phyloP scores from a whole-genome alignment of 2,113 vertebrate genomes.

The Vombatus ursinus region DNA sequence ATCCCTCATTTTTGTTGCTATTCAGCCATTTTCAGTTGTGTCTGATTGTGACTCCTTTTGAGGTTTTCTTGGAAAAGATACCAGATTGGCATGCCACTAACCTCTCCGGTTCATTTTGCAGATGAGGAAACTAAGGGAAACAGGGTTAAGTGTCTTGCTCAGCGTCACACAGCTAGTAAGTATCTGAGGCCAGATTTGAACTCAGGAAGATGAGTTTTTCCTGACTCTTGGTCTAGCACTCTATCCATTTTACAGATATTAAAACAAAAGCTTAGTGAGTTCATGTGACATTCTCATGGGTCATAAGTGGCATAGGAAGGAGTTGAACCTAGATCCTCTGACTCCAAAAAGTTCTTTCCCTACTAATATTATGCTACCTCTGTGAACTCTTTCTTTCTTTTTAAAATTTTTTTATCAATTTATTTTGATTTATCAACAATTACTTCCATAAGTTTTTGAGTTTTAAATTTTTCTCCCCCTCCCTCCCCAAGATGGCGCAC shows the following conservation, averaged over 20 bases:
- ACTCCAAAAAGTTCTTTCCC: not conserved
- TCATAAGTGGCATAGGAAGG: not conserved
- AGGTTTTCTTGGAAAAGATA: too few species aligned
- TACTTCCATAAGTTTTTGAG: too few species aligned
- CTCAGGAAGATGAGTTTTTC: not conserved
- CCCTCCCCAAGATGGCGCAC: too few species aligned
- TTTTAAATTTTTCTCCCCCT: too few species aligned
- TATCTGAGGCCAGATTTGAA: not conserved
- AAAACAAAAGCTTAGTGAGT: not conserved
- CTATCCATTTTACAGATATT: not conserved
- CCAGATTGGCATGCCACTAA: not conserved
- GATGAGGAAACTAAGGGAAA: not conserved
- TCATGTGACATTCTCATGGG: not conserved
- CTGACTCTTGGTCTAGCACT: not conserved
- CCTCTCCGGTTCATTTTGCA: not conserved
- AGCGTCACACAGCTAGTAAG: not conserved
- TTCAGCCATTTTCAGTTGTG: too few species aligned
- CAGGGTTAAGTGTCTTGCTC: not conserved
- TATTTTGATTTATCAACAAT: too few species aligned
- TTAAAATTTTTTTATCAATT: too few species aligned
- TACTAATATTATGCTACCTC: not conserved
- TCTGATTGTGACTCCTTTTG: too few species aligned
- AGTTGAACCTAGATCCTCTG: not conserved
- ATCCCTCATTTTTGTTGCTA: not conserved
- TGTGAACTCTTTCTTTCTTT: not conserved